Base-by-base conservation (phyloP, 1,140 invertebrate species). In the Probaryconus sp. region DNA sequence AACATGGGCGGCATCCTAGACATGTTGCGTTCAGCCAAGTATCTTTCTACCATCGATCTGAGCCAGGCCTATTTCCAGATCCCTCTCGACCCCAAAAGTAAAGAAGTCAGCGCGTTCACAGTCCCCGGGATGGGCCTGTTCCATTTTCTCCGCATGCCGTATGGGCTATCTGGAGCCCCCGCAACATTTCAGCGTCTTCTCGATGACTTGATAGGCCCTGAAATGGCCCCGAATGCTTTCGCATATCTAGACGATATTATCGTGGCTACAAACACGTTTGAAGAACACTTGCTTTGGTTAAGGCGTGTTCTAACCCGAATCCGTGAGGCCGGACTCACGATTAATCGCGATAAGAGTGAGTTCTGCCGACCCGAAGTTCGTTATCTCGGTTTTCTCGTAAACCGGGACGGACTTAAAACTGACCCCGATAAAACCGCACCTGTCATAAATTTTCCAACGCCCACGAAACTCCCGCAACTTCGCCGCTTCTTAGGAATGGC, bases 111-210 rank as follows among this genome's bases (percentile, higher is more conserved):
- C n/a, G n/a, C n/a, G n/a, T n/a, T n/a, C n/a, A n/a, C n/a, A n/a
- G n/a, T n/a, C n/a, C n/a, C n/a, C n/a, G n/a, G n/a, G n/a, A n/a
- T n/a, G n/a, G n/a, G n/a, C n/a, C n/a, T n/a, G n/a, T n/a, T n/a
- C n/a, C n/a, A n/a, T n/a, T n/a, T n/a, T n/a, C n/a, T n/a, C n/a
- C n/a, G n/a, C n/a, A n/a, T 84, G 82, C 82, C 85, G 0, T 89
- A 88, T 76, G 88, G 86, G 1, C 58, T 89, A 0, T 53, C 45
- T 3, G 84, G 85, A 40, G 80, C 81, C 0, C 77, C 83, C 0
- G 75, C 80, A 2, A 83, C 82, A 0, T 83, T 87, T 42, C 79
- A 87, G 16, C 73, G 82, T 5, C 51, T 87, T 0, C 76, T 88
- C 33, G 81, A 88, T 40, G 9, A 20, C 3, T 6, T 87, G 9